Conservation (phyloP, 2,888 invertebrate species). For the Orthonevra nobilis region DNA sequence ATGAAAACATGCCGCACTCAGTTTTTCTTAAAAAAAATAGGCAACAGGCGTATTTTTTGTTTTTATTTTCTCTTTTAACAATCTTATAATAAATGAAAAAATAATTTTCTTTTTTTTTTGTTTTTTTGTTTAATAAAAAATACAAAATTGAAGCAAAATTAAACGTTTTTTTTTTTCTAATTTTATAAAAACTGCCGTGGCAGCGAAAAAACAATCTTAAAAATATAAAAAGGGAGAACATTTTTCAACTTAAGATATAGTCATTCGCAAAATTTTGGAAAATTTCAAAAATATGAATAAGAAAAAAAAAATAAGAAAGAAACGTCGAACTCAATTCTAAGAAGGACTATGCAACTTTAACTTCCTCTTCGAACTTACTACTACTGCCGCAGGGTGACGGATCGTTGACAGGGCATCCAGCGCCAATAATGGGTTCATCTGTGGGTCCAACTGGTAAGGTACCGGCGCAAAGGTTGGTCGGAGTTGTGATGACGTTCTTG, state of each 20-base stretch:
- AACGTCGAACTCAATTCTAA: too few relatives aligned
- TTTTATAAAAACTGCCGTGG: slow-evolving; percentile 1
- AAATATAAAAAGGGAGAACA: slow-evolving; percentile 8
- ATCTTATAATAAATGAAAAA: slow-evolving; percentile 20
- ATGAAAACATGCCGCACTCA: slow-evolving; percentile 38
- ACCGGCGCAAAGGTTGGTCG: slow-evolving; percentile 40
- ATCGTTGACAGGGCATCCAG: slow-evolving; percentile 26
- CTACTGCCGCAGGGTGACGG: slow-evolving; percentile 54
- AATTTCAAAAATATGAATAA: too few relatives aligned
- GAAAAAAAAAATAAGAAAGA: too few relatives aligned
- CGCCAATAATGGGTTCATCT: background rate
- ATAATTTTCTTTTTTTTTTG: slow-evolving; percentile 7
- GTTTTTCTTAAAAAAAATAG: slow-evolving; percentile 27
- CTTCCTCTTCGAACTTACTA: slow-evolving; percentile 55
- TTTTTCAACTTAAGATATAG: background rate
- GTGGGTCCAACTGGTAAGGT: background rate
- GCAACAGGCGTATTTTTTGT: slow-evolving; percentile 39
- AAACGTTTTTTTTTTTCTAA: too few relatives aligned
- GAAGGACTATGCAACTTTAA: slow-evolving; percentile 17
- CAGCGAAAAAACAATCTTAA: slow-evolving; percentile 13
- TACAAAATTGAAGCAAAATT: slow-evolving; percentile 33
- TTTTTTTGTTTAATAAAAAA: background rate
- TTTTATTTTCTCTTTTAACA: slow-evolving; percentile 27
- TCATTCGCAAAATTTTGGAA: slow-evolving; percentile 23
- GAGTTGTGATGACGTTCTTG: slow-evolving; percentile 48